Percentiles rank a stretch among this genome's conserved stretches.
These are phyloP conservation scores for Ephestia elutella DNA, from an alignment of 1,140 invertebrate genomes.

Conservation along the genomic window DNA sequence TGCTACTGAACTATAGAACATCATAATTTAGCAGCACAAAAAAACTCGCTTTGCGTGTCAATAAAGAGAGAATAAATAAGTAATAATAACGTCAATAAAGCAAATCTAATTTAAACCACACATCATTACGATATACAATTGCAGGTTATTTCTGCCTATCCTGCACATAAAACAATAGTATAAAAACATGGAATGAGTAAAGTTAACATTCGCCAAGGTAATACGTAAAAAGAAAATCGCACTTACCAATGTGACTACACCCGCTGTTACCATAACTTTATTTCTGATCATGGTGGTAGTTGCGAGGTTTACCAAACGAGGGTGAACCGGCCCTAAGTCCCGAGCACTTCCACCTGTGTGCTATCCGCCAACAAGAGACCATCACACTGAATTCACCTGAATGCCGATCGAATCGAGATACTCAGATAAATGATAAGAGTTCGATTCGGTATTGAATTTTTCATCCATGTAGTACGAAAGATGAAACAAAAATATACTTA, in stretches of 20 bases:
- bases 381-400: neutral
- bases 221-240: neutral
- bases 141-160: too few species aligned
- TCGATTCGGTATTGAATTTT: neutral
- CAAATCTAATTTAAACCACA: too few species aligned
- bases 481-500: neutral
- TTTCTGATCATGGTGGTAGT: constrained; percentile 19
- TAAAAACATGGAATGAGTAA: too few species aligned
- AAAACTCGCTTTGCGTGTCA: neutral
- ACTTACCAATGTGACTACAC: constrained; percentile 29
- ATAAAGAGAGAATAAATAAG: too few species aligned
- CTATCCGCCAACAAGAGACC: neutral
- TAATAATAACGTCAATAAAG: too few species aligned
- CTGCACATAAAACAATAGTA: too few species aligned
- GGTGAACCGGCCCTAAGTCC: neutral
- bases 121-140: too few species aligned
- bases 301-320: neutral
- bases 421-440: neutral
- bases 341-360: neutral
- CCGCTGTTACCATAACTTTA: constrained; percentile 25
- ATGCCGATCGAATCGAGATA: neutral
- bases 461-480: neutral
- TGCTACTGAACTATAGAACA: too few species aligned
- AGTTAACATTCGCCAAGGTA: neutral
- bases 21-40: neutral